Evolutionary conservation across 2,797 vertebrate species (phyloP), one percentile per base, ranked within the genome.

Genomic region (Mycteria americana): DNA sequence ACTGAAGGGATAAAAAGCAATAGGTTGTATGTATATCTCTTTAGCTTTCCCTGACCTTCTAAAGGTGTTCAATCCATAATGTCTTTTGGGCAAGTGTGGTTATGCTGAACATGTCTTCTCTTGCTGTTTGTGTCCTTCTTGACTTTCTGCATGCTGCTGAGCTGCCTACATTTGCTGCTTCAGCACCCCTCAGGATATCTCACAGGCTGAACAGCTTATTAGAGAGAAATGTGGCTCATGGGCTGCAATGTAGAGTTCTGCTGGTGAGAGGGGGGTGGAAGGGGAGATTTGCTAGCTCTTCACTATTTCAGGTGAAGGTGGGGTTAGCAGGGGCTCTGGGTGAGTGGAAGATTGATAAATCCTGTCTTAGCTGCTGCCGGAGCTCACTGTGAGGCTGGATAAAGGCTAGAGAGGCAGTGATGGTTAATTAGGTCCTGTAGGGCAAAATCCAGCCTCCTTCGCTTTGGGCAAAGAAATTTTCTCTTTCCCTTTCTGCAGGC

Each of bases 371-470:
- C 5, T 83, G 30, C 35, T 88, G 33, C 31, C 43, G 67, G 51
- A 65, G 39, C 60, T 90, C 1, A 1, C 48, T 45, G 15, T 74
- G 53, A 83, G 33, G 19, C 13, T 84, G 79, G 22, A n/a, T 78
- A 27, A 93, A 85, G 12, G 28, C 21, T 77, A 48, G n/a, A 43
- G 25, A 45, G 31, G 22, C 5, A 4, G 27, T 11, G 24, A 56
- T 56, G n/a, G 39, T 43, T 94, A 80, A 92, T 93, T 70, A 93
- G 64, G 37, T 67, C 65, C 73, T 86, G 9, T 6, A 93, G 25
- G 64, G 41, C 11, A 78, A 89, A 87, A 78, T 60, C 35, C 39
- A 78, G 4, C 7, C 22, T 89, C 30, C 9, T 81, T 23, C 21
- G 18, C 13, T 67, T 63, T 60, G 37, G 31, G 39, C 4, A 27